These are phyloP conservation scores for Nannoperca australis DNA, from an alignment of 2,797 vertebrate genomes.

Conservation along the genomic window DNA sequence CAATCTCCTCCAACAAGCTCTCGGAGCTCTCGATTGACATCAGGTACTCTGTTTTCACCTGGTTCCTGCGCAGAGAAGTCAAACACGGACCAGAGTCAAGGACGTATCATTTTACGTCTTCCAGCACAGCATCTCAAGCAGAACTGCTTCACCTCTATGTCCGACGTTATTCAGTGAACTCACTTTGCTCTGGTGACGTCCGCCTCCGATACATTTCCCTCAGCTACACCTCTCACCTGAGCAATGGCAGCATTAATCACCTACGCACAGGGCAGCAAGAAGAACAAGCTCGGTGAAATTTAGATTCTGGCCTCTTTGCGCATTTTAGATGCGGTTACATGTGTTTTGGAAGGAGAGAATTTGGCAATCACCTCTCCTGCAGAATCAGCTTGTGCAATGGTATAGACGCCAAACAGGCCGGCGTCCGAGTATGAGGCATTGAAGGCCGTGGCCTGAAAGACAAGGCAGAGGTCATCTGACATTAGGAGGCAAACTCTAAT, in stretches of 20 bases:
- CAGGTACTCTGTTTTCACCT: conserved; percentile 90
- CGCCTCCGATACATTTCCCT: conserved; percentile 85
- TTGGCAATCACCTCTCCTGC: conserved; percentile 87
- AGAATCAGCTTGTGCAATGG: conserved; percentile 87
- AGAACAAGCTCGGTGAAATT: background rate
- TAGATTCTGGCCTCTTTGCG: background rate
- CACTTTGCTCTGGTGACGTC: conserved; percentile 91
- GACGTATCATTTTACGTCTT: background rate
- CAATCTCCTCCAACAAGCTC: conserved; percentile 90
- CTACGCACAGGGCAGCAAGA: conserved; percentile 71
- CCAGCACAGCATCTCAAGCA: background rate
- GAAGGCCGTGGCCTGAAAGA: conserved; percentile 90
- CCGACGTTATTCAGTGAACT: conserved; percentile 66
- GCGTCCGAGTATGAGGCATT: conserved; percentile 93
- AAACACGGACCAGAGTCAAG: background rate
- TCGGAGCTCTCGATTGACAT: conserved; percentile 90
- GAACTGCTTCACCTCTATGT: background rate
- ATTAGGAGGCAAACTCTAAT: background rate
- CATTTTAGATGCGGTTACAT: background rate
- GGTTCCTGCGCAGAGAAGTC: conserved; percentile 81
- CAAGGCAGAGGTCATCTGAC: conserved; percentile 31
- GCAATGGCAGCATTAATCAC: conserved; percentile 91
- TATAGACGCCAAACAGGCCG: conserved; percentile 93
- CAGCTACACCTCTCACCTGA: conserved; percentile 87
- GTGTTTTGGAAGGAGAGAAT: conserved; percentile 4